Conservation (phyloP, 2,113 vertebrate genomes). For the Ibidorhyncha struthersii region DNA sequence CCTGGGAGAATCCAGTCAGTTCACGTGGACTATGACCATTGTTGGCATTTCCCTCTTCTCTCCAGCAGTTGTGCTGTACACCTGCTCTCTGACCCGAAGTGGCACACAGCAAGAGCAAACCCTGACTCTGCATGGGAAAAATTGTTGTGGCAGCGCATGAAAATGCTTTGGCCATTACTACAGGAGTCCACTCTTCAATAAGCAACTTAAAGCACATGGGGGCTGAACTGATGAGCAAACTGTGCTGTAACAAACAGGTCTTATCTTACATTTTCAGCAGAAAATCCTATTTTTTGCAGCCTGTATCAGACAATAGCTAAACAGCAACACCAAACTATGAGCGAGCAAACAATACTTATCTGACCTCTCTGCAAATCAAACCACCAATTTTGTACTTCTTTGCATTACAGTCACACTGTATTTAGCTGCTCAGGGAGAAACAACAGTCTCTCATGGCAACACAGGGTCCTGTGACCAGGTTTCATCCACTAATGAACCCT, state of each 20-base stretch:
- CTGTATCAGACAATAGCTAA: background rate
- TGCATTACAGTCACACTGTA: background rate
- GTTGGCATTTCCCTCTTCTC: background rate
- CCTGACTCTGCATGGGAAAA: background rate
- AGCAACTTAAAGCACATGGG: background rate
- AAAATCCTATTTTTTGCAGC: background rate
- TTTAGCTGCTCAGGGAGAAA: background rate
- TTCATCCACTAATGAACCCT: background rate
- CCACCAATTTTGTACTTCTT: background rate
- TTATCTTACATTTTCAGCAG: background rate
- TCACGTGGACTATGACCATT: too few relatives aligned
- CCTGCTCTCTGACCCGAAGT: accelerated
- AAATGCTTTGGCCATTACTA: background rate
- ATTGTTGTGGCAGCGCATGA: too few relatives aligned
- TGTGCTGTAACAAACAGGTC: background rate
- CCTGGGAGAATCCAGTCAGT: background rate
- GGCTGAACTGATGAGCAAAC: background rate
- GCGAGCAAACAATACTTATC: background rate
- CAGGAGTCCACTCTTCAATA: background rate
- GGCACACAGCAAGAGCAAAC: background rate
- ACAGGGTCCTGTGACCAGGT: background rate
- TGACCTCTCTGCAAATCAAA: background rate
- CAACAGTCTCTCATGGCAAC: background rate
- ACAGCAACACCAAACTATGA: background rate
- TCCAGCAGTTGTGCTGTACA: background rate